Base-by-base conservation (phyloP, 2,113 vertebrate species). In the Amazona guildingii region DNA sequence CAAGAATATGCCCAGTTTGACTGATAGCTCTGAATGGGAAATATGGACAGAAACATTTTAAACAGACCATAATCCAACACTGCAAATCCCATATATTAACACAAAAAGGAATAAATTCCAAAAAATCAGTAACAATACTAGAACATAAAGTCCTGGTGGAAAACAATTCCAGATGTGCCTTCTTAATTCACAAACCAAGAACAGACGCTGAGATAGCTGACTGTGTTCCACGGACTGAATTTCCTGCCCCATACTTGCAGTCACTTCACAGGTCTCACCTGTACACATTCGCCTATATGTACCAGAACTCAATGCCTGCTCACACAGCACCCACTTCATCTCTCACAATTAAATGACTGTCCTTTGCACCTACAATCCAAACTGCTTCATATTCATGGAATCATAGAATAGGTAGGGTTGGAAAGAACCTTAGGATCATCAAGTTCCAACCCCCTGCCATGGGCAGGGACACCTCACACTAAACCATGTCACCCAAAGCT, bases 21-120 rank as follows among this genome's bases (percentile, higher is more conserved):
- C 33, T 85, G 83, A 73, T 44, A 89, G 70, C 27, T 90, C 80
- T 68, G 46, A 73, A 91, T 68, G 20, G 77, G 57, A 61, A 78
- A 48, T 74, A 64, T 49, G 49, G 94, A 48, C 61, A 92, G 83
- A 90, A 88, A 55, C 31, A 79, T 70, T 98, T 92, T 44, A 81
- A 77, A 63, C 1, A 80, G 61, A 88, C 44, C 48, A 44, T 43
- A 66, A 48, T 25, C 19, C 49, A 72, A 63, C n/a, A 57, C 1
- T 78, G 31, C 54, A 86, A 64, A 80, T 91, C 29, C 57, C 3
- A 2, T 48, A 8, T 49, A 91, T 62, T 83, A 64, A 73, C 37
- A 27, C 20, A 86, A 68, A 93, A 44, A 23, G 10, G 5, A 24
- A 57, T 62, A 67, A 79, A 61, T 10, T 31, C 11, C 11, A 17